phyloP scores from a whole-genome alignment of 2,888 invertebrate genomes.

The Cerastis leucographa region DNA sequence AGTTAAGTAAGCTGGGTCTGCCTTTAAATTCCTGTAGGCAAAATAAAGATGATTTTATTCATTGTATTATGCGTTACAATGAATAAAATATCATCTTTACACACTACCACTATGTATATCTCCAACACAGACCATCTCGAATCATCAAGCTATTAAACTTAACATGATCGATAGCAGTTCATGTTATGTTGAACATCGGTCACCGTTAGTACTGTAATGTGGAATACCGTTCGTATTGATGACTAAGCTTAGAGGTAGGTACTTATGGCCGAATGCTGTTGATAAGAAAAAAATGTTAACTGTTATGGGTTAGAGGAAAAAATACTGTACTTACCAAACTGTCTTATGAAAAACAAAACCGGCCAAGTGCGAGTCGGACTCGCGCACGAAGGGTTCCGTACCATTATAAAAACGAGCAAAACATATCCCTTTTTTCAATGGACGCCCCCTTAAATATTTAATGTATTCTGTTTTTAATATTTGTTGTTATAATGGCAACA shows the following conservation, averaged over 20 bases:
- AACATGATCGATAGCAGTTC: conserved; percentile 52
- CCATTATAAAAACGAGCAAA: too few species aligned
- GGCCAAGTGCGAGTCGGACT: too few species aligned
- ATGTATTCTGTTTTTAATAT: too few species aligned
- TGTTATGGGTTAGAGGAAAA: not conserved
- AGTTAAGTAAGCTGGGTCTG: not conserved
- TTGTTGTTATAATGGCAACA: too few species aligned
- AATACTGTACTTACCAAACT: not conserved
- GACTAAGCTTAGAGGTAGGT: conserved; percentile 41
- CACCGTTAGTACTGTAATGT: conserved; percentile 60
- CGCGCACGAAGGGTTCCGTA: too few species aligned
- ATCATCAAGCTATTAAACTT: conserved; percentile 37
- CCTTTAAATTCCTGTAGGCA: not conserved
- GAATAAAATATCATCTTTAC: too few species aligned
- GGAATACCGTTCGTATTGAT: conserved; percentile 57
- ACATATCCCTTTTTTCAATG: too few species aligned
- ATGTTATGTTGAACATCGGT: conserved; percentile 39
- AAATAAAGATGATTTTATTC: too few species aligned
- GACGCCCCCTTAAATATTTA: too few species aligned
- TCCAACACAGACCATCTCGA: conserved; percentile 23
- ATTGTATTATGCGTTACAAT: too few species aligned
- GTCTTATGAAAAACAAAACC: not conserved
- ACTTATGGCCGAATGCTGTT: conserved; percentile 25
- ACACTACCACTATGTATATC: not conserved
- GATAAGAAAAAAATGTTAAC: conserved; percentile 13